These are phyloP conservation scores for Isichthys henryi DNA, from an alignment of 2,113 vertebrate genomes.

Conservation along the genomic window DNA sequence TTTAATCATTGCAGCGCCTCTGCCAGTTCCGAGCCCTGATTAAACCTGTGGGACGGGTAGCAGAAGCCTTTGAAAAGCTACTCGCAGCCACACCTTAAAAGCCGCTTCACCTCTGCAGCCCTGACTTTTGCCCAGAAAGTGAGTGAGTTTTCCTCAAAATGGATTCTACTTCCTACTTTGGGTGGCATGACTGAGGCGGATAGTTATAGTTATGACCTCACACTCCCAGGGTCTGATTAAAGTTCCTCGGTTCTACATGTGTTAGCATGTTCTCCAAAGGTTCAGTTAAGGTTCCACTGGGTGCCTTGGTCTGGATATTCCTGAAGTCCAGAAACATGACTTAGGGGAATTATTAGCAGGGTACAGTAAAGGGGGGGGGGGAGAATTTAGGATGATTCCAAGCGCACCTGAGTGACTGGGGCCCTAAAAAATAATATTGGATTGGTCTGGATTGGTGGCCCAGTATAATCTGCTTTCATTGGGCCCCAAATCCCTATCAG, in stretches of 20 bases:
- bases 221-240: background rate
- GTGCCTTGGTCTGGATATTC: background rate
- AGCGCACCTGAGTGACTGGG: background rate
- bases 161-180: background rate
- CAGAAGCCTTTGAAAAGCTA: constrained; percentile 30
- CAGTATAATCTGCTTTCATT: background rate
- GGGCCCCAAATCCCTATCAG: background rate
- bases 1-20: constrained; percentile 28
- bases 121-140: background rate
- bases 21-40: constrained; percentile 24
- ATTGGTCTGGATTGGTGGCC: background rate
- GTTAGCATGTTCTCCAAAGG: background rate
- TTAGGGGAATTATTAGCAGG: background rate
- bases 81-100: background rate
- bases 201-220: background rate
- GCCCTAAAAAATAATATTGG: background rate
- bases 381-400: background rate
- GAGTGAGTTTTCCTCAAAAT: background rate
- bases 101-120: background rate
- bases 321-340: background rate
- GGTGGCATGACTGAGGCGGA: background rate
- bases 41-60: constrained; percentile 26
- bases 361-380: background rate
- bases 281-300: background rate
- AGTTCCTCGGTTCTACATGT: background rate